Conservation (phyloP, 2,113 vertebrate genomes). For the Sander vitreus region DNA sequence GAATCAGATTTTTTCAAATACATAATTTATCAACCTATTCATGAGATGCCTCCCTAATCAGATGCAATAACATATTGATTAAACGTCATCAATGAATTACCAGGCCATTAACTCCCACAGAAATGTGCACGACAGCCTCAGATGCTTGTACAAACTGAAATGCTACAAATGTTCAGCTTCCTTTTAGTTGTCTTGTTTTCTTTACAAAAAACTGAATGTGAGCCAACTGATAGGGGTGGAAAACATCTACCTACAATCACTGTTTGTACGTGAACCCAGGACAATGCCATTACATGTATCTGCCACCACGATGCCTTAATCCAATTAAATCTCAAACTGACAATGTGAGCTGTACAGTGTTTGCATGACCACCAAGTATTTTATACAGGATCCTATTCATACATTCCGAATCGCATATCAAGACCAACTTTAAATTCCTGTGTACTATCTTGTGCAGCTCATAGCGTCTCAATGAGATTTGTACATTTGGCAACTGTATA, state of each 20-base stretch:
- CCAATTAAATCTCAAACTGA: not conserved
- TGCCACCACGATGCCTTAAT: not conserved
- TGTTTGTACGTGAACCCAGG: not conserved
- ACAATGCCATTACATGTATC: not conserved
- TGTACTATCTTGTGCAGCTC: not conserved
- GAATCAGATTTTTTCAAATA: not conserved
- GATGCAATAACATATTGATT: constrained; percentile 18
- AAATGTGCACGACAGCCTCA: not conserved
- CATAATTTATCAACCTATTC: constrained; percentile 3
- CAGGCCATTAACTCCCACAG: not conserved
- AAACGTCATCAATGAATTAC: constrained; percentile 42
- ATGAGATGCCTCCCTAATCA: not conserved
- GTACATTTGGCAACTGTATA: not conserved
- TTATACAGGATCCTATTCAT: not conserved
- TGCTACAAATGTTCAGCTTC: not conserved
- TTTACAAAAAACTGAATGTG: not conserved
- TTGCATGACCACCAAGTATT: not conserved
- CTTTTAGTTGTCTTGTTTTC: not conserved
- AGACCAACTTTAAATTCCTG: not conserved
- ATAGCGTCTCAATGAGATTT: not conserved
- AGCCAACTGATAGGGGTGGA: not conserved
- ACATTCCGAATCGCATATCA: not conserved
- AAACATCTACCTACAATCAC: not conserved
- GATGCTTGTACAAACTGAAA: not conserved
- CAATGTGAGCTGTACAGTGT: not conserved